phyloP scores from a whole-genome alignment of 2,113 vertebrate species.

The Alethe castanea region DNA sequence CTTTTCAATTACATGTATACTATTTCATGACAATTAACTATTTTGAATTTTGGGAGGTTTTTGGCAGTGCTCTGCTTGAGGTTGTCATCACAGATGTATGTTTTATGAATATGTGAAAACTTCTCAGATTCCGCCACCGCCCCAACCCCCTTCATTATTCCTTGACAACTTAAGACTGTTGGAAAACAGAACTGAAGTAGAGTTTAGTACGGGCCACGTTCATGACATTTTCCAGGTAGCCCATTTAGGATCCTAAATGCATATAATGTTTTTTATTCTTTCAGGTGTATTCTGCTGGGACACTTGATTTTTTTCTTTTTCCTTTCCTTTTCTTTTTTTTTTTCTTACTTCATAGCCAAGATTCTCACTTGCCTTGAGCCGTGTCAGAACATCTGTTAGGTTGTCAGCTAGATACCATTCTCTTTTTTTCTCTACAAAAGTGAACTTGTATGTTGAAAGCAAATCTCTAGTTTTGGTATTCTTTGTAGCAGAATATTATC shows the following conservation, averaged over 20 bases:
- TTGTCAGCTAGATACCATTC: background rate
- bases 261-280: background rate
- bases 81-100: background rate
- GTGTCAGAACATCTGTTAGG: background rate
- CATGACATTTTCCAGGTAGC: background rate
- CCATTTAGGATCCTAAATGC: background rate
- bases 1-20: background rate
- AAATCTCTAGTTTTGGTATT: background rate
- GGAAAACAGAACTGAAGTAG: background rate
- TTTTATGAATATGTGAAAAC: background rate
- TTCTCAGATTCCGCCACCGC: background rate
- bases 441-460: background rate
- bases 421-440: background rate
- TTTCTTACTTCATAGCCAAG: background rate
- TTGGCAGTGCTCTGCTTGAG: background rate
- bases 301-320: background rate
- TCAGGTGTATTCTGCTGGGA: background rate
- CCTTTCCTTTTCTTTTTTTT: background rate
- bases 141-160: background rate
- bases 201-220: background rate
- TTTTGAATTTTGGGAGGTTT: background rate
- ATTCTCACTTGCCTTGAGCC: background rate
- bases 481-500: background rate
- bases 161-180: background rate
- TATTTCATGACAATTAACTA: background rate